A percentile compares a stretch with the other conserved stretches of the same genome.
These are phyloP conservation scores for Hephaestus fuliginosus DNA, from an alignment of 2,797 vertebrate species.

Conservation along the genomic window DNA sequence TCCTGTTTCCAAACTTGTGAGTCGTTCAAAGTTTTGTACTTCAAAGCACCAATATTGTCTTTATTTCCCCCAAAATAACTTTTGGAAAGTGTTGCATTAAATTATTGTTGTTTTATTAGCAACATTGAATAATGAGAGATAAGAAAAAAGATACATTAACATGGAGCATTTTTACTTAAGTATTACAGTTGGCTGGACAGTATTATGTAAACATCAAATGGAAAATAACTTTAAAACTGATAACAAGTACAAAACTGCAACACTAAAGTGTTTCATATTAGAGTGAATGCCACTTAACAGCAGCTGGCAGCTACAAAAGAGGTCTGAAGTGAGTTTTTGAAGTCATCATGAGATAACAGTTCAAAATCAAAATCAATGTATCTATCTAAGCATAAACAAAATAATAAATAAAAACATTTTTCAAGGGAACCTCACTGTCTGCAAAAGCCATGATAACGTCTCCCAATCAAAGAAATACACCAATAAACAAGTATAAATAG, in stretches of 20 bases:
- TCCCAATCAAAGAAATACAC: neutral
- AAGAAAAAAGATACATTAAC: neutral
- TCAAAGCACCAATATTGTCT: neutral
- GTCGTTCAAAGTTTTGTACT: accelerated
- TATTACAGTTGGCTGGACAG: neutral
- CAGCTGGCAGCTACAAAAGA: neutral
- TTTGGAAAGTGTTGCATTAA: neutral
- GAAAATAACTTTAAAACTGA: neutral
- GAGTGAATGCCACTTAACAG: neutral
- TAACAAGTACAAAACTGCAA: neutral
- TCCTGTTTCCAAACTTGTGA: neutral
- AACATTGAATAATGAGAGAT: neutral
- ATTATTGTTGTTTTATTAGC: neutral
- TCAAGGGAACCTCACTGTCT: neutral
- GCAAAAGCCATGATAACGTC: neutral
- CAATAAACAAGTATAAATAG: neutral
- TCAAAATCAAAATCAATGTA: neutral
- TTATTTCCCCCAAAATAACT: neutral
- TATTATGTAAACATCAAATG: neutral
- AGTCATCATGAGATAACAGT: neutral
- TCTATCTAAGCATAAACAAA: neutral
- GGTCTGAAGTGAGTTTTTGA: neutral
- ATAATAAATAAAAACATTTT: neutral
- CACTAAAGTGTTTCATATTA: neutral
- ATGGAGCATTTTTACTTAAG: neutral